Evolutionary conservation across 2,888 invertebrate species (phyloP).

Genomic region (Tenthredo distinguenda): DNA sequence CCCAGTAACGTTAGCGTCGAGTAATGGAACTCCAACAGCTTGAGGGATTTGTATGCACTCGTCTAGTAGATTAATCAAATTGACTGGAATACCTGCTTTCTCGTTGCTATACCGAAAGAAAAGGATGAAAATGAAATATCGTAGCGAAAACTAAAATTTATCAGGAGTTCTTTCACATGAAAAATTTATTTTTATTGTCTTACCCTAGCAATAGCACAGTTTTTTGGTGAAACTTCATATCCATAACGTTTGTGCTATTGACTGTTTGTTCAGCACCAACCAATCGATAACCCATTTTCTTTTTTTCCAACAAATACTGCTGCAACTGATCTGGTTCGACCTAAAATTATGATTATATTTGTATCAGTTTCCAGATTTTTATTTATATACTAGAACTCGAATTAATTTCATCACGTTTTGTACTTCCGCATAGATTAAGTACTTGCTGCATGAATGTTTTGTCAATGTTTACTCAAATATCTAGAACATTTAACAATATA

Average conservation of each 20-base stretch:
- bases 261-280: conserved; percentile 96
- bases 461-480: too few relatives aligned
- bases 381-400: not conserved
- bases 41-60: conserved; percentile 96
- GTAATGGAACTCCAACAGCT: conserved; percentile 83
- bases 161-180: not conserved
- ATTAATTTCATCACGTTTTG: too few relatives aligned
- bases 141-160: not conserved
- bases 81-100: conserved; percentile 93
- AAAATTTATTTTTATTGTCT: conserved; percentile 62
- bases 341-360: conserved; percentile 70
- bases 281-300: conserved; percentile 86
- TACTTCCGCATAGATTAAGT: too few relatives aligned
- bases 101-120: conserved; percentile 86
- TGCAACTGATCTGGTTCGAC: conserved; percentile 84
- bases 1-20: conserved; percentile 97
- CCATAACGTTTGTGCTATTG: conserved; percentile 85
- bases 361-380: not conserved
- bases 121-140: not conserved
- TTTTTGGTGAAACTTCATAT: conserved; percentile 89
- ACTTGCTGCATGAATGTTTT: too few relatives aligned
- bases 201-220: conserved; percentile 93
- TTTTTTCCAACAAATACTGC: conserved; percentile 85
- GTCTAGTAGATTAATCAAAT: conserved; percentile 91
- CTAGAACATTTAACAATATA: too few relatives aligned